A percentile compares a stretch with the other conserved stretches of the same genome.
phyloP scores from a whole-genome alignment of 2,113 vertebrate species.

The Beaufortia kweichowensis region DNA sequence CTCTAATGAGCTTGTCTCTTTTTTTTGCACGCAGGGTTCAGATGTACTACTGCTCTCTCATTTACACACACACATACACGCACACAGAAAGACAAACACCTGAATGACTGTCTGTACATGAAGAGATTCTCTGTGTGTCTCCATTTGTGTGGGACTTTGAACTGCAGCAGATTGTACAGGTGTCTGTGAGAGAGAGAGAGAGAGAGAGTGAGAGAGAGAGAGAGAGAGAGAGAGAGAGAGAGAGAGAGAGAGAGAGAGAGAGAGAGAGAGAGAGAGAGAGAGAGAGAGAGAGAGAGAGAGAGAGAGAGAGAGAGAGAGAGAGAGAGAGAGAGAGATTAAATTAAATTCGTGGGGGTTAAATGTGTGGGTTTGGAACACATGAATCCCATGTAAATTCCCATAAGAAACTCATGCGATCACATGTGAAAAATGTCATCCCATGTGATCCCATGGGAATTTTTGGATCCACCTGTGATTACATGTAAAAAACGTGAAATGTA shows the following conservation, averaged over 20 bases:
- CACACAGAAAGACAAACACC: constrained; percentile 47
- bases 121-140: constrained; percentile 7
- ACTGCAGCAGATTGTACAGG: neutral
- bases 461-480: no score
- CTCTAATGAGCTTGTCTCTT: constrained; percentile 45
- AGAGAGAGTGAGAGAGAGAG: neutral
- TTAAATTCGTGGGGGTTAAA: no score
- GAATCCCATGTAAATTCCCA: no score
- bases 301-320: no score
- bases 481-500: no score
- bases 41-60: neutral
- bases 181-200: neutral
- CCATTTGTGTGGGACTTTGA: constrained; percentile 13
- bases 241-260: neutral
- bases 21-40: constrained; percentile 29
- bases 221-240: neutral
- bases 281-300: no score
- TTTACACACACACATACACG: neutral
- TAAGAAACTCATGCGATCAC: no score
- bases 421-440: no score
- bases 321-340: no score
- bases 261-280: neutral
- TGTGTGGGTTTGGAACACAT: no score
- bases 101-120: constrained; percentile 20
- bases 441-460: no score